Conservation (phyloP, 2,888 invertebrate species). For the Eucriotettix oculatus region DNA sequence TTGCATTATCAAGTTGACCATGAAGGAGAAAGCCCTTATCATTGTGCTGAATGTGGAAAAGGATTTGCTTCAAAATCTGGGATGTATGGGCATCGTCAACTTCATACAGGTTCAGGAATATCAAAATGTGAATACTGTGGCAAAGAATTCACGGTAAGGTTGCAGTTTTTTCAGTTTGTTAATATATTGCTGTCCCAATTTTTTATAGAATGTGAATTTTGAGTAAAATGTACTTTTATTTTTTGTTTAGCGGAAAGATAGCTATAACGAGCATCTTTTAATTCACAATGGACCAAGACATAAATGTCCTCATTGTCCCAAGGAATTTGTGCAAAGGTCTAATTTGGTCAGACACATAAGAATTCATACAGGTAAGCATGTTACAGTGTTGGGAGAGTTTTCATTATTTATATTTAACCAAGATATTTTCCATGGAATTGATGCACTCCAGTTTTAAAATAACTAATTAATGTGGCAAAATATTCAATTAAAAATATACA, state of each 20-base stretch:
- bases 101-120: conserved; percentile 21
- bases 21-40: conserved; percentile 33
- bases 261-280: conserved; percentile 37
- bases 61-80: conserved; percentile 39
- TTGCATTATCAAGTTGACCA: conserved; percentile 32
- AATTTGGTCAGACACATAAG: conserved; percentile 18
- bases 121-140: conserved; percentile 30
- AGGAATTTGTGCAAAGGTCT: conserved; percentile 37
- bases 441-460: too few relatives aligned
- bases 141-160: conserved; percentile 32
- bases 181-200: background rate
- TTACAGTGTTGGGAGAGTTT: background rate
- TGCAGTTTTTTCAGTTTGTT: background rate
- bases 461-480: too few relatives aligned
- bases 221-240: background rate
- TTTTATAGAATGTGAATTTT: background rate
- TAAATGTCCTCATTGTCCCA: conserved; percentile 40
- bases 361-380: conserved; percentile 15
- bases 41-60: conserved; percentile 34
- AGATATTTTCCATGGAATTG: too few relatives aligned
- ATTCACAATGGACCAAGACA: conserved; percentile 40
- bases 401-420: too few relatives aligned
- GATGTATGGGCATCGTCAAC: conserved; percentile 34
- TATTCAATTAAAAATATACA: too few relatives aligned
- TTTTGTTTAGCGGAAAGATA: conserved; percentile 28